These are phyloP conservation scores for Microcebus murinus DNA, from an alignment of 2,113 vertebrate genomes.

Conservation along the genomic window DNA sequence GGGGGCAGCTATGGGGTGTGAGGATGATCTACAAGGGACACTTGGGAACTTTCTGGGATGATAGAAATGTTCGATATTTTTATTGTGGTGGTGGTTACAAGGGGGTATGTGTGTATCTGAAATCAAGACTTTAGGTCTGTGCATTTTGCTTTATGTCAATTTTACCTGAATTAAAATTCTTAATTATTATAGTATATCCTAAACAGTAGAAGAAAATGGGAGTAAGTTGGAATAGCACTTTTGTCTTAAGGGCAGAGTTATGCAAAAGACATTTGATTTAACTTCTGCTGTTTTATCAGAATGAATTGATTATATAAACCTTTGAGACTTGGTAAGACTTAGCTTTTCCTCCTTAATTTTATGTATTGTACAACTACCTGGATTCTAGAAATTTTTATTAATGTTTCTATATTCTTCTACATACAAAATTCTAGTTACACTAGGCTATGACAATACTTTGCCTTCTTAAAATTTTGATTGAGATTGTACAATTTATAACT, in stretches of 20 bases:
- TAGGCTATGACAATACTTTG: neutral
- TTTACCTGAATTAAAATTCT: slow-evolving; percentile 26
- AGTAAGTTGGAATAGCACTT: neutral
- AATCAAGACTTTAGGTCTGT: neutral
- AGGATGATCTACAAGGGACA: neutral
- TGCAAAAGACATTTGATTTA: slow-evolving; percentile 8
- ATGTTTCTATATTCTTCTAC: neutral
- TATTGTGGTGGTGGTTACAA: neutral
- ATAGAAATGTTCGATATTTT: neutral
- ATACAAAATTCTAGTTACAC: neutral
- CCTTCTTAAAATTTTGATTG: neutral
- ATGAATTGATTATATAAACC: neutral
- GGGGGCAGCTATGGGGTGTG: neutral
- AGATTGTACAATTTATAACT: neutral
- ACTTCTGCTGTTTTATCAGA: neutral
- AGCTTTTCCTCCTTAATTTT: neutral
- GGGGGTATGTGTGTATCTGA: neutral
- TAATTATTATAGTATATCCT: neutral
- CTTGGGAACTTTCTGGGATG: neutral
- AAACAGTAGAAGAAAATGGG: neutral
- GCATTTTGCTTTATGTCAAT: neutral
- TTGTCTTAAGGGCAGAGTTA: neutral
- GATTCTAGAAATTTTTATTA: slow-evolving; percentile 3
- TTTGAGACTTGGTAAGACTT: neutral
- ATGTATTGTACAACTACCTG: neutral